phyloP scores from a whole-genome alignment of 2,888 invertebrate species.

The Lissonota sp. region DNA sequence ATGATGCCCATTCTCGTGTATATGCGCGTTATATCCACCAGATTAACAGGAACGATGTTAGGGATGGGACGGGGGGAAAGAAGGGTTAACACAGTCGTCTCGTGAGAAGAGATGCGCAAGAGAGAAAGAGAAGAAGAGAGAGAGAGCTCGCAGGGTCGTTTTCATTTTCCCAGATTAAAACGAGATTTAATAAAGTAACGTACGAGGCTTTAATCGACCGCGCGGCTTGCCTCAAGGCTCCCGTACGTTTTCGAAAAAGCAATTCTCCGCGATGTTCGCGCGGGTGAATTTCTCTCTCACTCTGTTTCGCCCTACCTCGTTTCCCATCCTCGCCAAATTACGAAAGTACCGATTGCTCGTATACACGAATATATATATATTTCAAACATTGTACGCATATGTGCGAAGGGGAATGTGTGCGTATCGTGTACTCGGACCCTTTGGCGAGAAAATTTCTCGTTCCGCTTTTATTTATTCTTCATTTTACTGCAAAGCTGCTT shows the following conservation, averaged over 20 bases:
- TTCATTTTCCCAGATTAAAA: slow-evolving; percentile 81
- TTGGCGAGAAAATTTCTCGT: slow-evolving; percentile 44
- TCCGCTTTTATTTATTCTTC: slow-evolving; percentile 42
- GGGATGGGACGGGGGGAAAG: slow-evolving; percentile 30
- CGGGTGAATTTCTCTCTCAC: slow-evolving; percentile 38
- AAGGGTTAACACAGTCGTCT: slow-evolving; percentile 57
- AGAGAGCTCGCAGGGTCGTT: slow-evolving; percentile 67
- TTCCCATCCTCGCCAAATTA: slow-evolving; percentile 51
- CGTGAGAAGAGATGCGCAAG: slow-evolving; percentile 53
- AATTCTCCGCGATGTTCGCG: slow-evolving; percentile 58
- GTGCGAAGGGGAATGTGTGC: slow-evolving; percentile 1
- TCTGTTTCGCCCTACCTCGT: not conserved
- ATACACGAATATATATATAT: not conserved
- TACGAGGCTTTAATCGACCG: slow-evolving; percentile 80
- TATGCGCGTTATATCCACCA: slow-evolving; percentile 27
- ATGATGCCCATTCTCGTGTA: not conserved
- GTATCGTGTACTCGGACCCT: slow-evolving; percentile 27
- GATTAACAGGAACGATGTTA: slow-evolving; percentile 52
- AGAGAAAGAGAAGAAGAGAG: slow-evolving; percentile 20
- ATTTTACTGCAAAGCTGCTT: slow-evolving; percentile 26
- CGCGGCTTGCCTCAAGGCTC: slow-evolving; percentile 69
- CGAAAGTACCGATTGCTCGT: slow-evolving; percentile 54
- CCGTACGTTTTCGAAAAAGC: slow-evolving; percentile 65
- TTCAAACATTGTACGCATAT: not conserved
- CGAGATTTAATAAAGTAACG: slow-evolving; percentile 81